Evolutionary conservation across 2,113 vertebrate genomes (phyloP).

Genomic region (Lontra canadensis): DNA sequence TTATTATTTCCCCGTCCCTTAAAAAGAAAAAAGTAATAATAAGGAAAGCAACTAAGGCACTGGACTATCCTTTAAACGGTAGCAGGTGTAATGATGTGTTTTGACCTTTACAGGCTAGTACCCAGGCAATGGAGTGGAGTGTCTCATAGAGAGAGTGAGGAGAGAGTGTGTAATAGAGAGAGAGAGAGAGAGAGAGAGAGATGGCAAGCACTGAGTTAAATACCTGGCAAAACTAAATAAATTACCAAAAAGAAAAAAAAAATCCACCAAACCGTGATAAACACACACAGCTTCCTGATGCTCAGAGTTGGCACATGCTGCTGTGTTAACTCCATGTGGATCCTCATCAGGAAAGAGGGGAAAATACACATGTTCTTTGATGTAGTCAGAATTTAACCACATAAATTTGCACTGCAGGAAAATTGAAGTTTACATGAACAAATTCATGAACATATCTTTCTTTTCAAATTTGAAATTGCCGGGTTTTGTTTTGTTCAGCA

Average conservation of each 20-base stretch:
- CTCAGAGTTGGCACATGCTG: conserved; percentile 91
- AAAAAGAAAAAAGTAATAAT: conserved; percentile 67
- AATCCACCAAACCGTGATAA: conserved; percentile 73
- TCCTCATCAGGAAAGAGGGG: conserved; percentile 87
- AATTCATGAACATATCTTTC: conserved; percentile 61
- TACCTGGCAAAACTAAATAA: conserved; percentile 76
- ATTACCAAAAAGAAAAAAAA: conserved; percentile 72
- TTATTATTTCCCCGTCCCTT: conserved; percentile 72
- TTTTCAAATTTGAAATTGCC: conserved; percentile 79
- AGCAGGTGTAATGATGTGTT: conserved; percentile 90
- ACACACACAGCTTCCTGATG: conserved; percentile 85
- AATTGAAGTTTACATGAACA: conserved; percentile 87
- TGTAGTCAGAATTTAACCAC: conserved; percentile 83
- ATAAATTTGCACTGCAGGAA: conserved; percentile 88
- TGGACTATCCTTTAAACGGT: conserved; percentile 90
- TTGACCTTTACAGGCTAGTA: conserved; percentile 90
- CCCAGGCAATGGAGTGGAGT: conserved; percentile 85
- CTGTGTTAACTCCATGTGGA: conserved; percentile 91
- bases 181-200: conserved; percentile 32
- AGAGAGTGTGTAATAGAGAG: neutral
- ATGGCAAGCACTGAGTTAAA: conserved; percentile 80
- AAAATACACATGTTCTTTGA: conserved; percentile 75
- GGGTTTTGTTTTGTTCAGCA: conserved; percentile 64
- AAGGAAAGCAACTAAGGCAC: conserved; percentile 87
- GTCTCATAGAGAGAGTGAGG: conserved; percentile 79